Conservation (phyloP, 2,888 invertebrate species). For the Synergus gifuensis region DNA sequence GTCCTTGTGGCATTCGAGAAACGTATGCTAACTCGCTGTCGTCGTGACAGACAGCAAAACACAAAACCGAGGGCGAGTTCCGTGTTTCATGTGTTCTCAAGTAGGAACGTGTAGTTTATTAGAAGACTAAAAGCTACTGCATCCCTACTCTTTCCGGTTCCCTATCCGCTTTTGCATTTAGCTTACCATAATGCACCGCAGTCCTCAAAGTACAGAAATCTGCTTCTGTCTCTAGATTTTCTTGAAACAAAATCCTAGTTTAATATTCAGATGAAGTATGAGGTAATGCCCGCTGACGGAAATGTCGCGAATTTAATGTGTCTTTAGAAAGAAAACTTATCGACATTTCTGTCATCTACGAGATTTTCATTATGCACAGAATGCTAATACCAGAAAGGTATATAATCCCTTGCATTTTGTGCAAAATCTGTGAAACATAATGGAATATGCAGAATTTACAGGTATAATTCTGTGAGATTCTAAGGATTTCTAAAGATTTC, state of each 20-base stretch:
- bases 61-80: slow-evolving; percentile 18
- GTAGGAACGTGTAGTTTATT: slow-evolving; percentile 59
- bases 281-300: slow-evolving; percentile 8
- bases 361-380: slow-evolving; percentile 14
- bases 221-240: background rate
- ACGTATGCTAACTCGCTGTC: slow-evolving; percentile 31
- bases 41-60: slow-evolving; percentile 13
- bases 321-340: slow-evolving; percentile 36
- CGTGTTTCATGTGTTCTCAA: slow-evolving; percentile 54
- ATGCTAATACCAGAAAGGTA: slow-evolving; percentile 12
- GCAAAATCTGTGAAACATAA: background rate
- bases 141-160: slow-evolving; percentile 36
- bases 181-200: slow-evolving; percentile 29
- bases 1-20: slow-evolving; percentile 23
- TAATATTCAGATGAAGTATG: slow-evolving; percentile 15
- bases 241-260: slow-evolving; percentile 7
- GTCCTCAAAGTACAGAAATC: background rate
- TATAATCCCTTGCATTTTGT: slow-evolving; percentile 18
- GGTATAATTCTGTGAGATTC: too few species aligned
- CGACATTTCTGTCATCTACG: slow-evolving; percentile 33
- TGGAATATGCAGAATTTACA: too few species aligned
- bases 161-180: slow-evolving; percentile 34
- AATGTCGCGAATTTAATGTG: slow-evolving; percentile 13
- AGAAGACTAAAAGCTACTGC: slow-evolving; percentile 55
- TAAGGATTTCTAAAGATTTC: too few species aligned